Base-by-base conservation (phyloP, 2,113 vertebrate species). In the Dendrocopos noguchii region DNA sequence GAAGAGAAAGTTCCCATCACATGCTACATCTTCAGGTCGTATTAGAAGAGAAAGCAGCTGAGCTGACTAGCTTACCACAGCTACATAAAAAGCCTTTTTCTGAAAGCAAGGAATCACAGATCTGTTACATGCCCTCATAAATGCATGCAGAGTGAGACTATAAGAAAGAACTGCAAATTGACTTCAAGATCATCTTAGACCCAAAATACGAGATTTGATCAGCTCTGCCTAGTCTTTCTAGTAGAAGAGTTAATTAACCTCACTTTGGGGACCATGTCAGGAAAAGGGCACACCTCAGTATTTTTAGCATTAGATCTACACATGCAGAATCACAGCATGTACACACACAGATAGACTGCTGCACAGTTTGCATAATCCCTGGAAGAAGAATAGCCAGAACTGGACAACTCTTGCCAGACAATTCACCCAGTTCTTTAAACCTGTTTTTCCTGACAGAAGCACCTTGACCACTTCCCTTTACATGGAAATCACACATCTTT, bases 321-420 rank as follows among this genome's bases (percentile, higher is more conserved):
- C 13, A 15, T 2, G 20, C 50, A 55, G 44, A 83, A 60, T 6
- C 17, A 33, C 19, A n/a, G 52, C 53, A 36, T 0, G 0, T 1
- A 46, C 33, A 25, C 9, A 6, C 3, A 16, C 18, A 66, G 33
- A 20, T 7, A 74, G 31, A 61, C 55, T 78, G 42, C 52, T 66
- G 46, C 0, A 0, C 29, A 71, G 15, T 33, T 42, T 52, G 39
- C 34, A 57, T 8, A 33, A 15, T 11, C 64, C 24, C 10, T 27
- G 55, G 18, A 84, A 94, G 33, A 33, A 80, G 46, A 14, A n/a
- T 3, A 12, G 42, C 12, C 33, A 79, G 66, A 68, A 64, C 3
- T 53, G 34, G 17, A 25, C 42, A 44, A 33, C 31, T 90, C 24
- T 39, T 60, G 21, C 24, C 42, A 57, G 57, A 92, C 79, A 77